Percentiles rank a stretch among this genome's conserved stretches.
phyloP scores from a whole-genome alignment of 2,113 vertebrate species.

The Lethenteron reissneri region DNA sequence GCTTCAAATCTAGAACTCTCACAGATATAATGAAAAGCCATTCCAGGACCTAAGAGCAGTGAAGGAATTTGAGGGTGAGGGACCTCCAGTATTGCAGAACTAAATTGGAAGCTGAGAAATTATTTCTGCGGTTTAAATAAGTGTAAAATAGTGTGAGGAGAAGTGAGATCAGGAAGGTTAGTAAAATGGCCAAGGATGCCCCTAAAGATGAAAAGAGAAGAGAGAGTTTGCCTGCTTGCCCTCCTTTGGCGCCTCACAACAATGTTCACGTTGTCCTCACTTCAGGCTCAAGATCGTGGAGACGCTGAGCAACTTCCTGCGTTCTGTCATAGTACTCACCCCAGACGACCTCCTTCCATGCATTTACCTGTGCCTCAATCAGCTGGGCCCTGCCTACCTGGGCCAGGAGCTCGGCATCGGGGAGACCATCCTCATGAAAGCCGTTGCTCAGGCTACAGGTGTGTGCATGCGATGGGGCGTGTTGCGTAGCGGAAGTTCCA shows the following conservation, averaged over 20 bases:
- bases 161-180: too few species aligned
- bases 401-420: conserved; percentile 54
- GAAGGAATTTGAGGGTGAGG: too few species aligned
- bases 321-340: conserved; percentile 37
- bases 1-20: too few species aligned
- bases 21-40: too few species aligned
- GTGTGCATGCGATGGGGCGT: conserved; percentile 6
- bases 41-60: too few species aligned
- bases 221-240: neutral
- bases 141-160: too few species aligned
- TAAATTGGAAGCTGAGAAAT: too few species aligned
- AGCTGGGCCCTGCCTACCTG: conserved; percentile 47
- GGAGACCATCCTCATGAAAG: conserved; percentile 53
- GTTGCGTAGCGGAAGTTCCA: too few species aligned
- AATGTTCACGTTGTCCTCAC: neutral
- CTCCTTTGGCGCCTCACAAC: neutral
- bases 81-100: too few species aligned
- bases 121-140: too few species aligned
- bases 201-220: too few species aligned
- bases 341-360: conserved; percentile 43
- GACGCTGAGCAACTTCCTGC: conserved; percentile 52
- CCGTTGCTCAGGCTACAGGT: conserved; percentile 57
- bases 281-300: conserved; percentile 53
- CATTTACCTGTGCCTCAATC: conserved; percentile 56
- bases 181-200: too few species aligned